phyloP scores from a whole-genome alignment of 2,797 vertebrate genomes.

The Acipenser ruthenus region DNA sequence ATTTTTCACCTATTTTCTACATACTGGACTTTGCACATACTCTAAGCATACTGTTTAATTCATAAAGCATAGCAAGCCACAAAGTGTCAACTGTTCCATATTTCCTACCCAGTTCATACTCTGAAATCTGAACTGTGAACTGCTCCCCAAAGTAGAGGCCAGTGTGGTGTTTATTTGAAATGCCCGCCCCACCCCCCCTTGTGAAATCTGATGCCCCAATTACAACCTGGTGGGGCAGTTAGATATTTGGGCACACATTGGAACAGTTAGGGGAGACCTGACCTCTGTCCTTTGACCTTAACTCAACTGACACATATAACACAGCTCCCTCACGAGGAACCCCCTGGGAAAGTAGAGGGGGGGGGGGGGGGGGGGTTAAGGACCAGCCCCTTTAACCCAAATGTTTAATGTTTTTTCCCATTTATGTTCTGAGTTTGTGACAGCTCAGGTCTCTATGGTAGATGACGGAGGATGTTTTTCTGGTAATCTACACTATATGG shows the following conservation, averaged over 20 bases:
- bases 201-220: constrained; percentile 41
- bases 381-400: constrained; percentile 5
- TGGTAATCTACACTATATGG: no score
- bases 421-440: constrained; percentile 5
- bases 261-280: constrained; percentile 37
- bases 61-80: no score
- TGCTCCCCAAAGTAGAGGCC: no score
- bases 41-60: no score
- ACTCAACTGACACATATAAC: constrained; percentile 21
- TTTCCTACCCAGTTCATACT: no score
- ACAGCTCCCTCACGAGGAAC: constrained; percentile 9
- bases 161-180: no score
- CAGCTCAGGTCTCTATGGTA: constrained; percentile 9
- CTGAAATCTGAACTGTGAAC: no score
- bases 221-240: constrained; percentile 26
- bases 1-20: no score
- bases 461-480: no score
- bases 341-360: background rate
- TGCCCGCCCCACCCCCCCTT: background rate
- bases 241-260: constrained; percentile 40
- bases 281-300: constrained; percentile 35
- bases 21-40: no score
- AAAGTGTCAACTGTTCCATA: no score
- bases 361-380: constrained; percentile 9
- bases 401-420: constrained; percentile 12